Percentiles rank a stretch among this genome's conserved stretches.
Conservation (phyloP, 1,140 invertebrate species). For the Sitobion miscanthi region DNA sequence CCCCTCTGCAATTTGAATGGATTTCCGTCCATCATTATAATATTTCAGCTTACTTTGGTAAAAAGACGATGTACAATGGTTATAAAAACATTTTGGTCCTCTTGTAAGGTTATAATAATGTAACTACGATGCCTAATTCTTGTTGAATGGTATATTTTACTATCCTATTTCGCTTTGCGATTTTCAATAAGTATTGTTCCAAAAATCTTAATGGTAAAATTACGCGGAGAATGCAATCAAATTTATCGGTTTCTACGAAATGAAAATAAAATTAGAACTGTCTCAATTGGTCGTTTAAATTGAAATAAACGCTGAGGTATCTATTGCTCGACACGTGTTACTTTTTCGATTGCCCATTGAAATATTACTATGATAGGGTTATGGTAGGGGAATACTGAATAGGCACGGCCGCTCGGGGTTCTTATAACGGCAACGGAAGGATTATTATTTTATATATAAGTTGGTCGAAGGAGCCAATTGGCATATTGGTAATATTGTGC, state of each 20-base stretch:
- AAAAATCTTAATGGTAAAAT: background rate
- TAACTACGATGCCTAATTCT: background rate
- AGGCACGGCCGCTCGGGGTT: too few species aligned
- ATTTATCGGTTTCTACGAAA: background rate
- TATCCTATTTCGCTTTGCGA: background rate
- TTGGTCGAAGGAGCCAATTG: too few species aligned
- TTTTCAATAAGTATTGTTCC: background rate
- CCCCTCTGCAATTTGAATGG: background rate
- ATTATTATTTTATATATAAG: too few species aligned
- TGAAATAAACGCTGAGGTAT: too few species aligned
- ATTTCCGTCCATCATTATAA: background rate
- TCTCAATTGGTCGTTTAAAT: background rate
- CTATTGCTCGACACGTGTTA: too few species aligned
- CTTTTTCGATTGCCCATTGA: too few species aligned
- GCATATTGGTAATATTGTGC: too few species aligned
- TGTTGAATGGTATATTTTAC: background rate
- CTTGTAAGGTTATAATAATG: background rate
- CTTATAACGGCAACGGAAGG: too few species aligned
- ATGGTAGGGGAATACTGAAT: too few species aligned
- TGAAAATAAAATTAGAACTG: background rate
- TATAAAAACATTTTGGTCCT: too few species aligned
- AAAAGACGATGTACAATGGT: too few species aligned
- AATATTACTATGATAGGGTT: too few species aligned
- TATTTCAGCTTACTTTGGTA: background rate
- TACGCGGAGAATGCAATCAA: background rate